Percentiles rank a stretch among this genome's conserved stretches.
phyloP scores from a whole-genome alignment of 2,888 invertebrate species.

The Drosophila merina region DNA sequence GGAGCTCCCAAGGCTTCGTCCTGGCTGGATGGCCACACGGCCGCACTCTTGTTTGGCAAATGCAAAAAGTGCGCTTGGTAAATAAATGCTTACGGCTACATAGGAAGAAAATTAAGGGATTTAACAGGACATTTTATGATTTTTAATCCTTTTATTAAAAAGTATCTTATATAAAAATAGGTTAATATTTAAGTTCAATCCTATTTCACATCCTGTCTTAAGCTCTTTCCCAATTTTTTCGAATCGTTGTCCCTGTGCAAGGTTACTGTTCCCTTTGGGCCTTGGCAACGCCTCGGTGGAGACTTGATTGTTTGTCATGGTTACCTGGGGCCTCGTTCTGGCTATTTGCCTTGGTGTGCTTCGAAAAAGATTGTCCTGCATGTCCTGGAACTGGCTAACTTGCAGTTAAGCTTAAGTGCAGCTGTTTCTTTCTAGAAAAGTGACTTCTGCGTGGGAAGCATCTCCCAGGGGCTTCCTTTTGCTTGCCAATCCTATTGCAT shows the following conservation, averaged over 20 bases:
- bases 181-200: not conserved
- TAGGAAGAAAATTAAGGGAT: not conserved
- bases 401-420: slow-evolving; percentile 21
- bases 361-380: slow-evolving; percentile 25
- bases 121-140: not conserved
- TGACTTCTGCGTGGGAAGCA: slow-evolving; percentile 15
- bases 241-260: not conserved
- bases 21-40: slow-evolving; percentile 16
- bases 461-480: slow-evolving; percentile 28
- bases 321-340: slow-evolving; percentile 18
- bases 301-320: slow-evolving; percentile 50
- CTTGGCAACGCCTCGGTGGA: slow-evolving; percentile 36
- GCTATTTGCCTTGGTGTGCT: slow-evolving; percentile 45
- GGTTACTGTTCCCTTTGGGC: slow-evolving; percentile 16
- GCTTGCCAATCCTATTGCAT: slow-evolving; percentile 62
- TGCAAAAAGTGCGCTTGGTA: slow-evolving; percentile 65
- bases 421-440: slow-evolving; percentile 3
- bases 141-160: not conserved
- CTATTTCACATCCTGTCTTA: not conserved
- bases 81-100: slow-evolving; percentile 43
- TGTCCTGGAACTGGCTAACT: slow-evolving; percentile 11
- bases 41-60: slow-evolving; percentile 56
- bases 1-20: slow-evolving; percentile 26
- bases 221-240: not conserved
- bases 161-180: not conserved